Percentiles rank a stretch among this genome's conserved stretches.
Conservation (phyloP, 2,888 invertebrate species). For the Himalopsyche japonica region DNA sequence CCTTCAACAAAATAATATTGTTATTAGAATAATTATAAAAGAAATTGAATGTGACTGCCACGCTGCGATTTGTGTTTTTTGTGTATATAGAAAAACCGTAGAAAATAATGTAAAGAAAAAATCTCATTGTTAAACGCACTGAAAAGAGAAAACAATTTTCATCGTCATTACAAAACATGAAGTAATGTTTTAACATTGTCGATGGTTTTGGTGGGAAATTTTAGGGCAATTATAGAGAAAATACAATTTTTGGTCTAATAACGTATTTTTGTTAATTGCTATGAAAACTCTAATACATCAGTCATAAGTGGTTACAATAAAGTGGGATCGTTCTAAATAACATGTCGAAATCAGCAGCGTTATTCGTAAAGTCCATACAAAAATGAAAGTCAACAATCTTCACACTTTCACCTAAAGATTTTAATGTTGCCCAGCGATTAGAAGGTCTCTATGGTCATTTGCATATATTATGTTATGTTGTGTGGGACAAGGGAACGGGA, state of each 20-base stretch:
- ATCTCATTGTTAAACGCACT: too few relatives aligned
- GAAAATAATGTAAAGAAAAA: too few relatives aligned
- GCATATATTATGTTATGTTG: background rate
- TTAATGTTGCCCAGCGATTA: background rate
- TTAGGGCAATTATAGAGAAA: background rate
- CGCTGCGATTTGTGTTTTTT: too few relatives aligned
- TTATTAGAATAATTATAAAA: too few relatives aligned
- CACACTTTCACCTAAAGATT: conserved; percentile 5
- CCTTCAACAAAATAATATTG: too few relatives aligned
- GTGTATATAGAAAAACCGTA: too few relatives aligned
- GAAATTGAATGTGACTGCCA: too few relatives aligned
- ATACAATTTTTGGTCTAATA: background rate
- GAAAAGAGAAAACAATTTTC: too few relatives aligned
- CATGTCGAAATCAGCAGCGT: background rate
- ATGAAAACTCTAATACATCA: background rate
- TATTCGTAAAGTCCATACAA: background rate
- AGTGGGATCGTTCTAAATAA: background rate
- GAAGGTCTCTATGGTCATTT: background rate
- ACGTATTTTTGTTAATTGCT: background rate
- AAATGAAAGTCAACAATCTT: background rate
- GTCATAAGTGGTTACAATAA: background rate
- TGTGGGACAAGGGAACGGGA: background rate
- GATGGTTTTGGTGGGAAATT: too few relatives aligned
- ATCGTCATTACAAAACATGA: too few relatives aligned
- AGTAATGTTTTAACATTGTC: too few relatives aligned